Evolutionary conservation across 2,888 invertebrate species (phyloP).

Genomic region (Agapostemon virescens): DNA sequence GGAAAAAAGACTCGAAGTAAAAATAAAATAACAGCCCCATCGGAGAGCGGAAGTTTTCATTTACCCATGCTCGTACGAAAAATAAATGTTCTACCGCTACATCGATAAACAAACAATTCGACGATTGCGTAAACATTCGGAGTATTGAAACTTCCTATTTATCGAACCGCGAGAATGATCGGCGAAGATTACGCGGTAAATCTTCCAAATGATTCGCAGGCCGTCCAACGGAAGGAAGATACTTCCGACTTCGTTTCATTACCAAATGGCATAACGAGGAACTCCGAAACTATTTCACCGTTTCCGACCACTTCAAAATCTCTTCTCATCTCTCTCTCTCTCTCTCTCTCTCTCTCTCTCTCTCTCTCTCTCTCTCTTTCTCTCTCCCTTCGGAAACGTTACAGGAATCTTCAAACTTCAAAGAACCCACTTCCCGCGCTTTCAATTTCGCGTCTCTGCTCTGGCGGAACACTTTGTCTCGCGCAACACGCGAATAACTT

Average conservation of each 20-base stretch:
- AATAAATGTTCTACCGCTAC: neutral
- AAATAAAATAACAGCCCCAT: neutral
- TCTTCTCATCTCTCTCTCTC: neutral
- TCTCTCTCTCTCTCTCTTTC: too few relatives aligned
- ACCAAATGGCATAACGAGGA: neutral
- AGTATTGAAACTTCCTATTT: neutral
- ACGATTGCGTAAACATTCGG: neutral
- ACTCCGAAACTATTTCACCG: neutral
- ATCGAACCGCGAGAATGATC: neutral
- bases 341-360: neutral
- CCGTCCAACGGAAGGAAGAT: neutral
- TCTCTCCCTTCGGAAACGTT: neutral
- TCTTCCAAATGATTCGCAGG: neutral
- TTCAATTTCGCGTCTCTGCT: slow-evolving; percentile 4
- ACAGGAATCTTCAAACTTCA: slow-evolving; percentile 2
- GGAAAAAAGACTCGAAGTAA: neutral
- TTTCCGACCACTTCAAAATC: neutral
- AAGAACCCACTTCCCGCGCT: slow-evolving; percentile 8
- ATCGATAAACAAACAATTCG: neutral
- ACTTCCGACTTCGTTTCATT: neutral
- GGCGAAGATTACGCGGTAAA: neutral
- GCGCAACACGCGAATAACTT: neutral
- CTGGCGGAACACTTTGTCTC: neutral
- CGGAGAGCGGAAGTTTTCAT: neutral
- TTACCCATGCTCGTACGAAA: neutral